phyloP scores from a whole-genome alignment of 1,140 invertebrate genomes.

The Drosophila pallidifrons region DNA sequence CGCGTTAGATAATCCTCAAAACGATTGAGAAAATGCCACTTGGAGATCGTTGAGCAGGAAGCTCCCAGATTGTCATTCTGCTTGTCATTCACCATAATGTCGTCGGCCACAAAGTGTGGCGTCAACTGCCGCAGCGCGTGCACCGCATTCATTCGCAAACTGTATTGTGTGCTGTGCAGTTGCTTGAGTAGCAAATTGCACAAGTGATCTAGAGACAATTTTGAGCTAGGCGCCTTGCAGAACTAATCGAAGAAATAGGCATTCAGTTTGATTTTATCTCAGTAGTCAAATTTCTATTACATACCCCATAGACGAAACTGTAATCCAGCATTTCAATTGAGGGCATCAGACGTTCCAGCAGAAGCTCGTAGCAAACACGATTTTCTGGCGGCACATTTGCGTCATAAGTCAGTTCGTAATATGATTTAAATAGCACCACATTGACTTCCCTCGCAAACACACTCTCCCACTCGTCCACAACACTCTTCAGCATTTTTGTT shows the following conservation, averaged over 20 bases:
- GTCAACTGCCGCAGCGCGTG: constrained; percentile 65
- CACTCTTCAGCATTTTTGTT: constrained; percentile 84
- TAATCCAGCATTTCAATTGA: constrained; percentile 68
- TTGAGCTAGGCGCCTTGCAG: constrained; percentile 59
- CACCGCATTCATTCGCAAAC: constrained; percentile 58
- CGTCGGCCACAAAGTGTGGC: constrained; percentile 69
- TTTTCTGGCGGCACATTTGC: constrained; percentile 48
- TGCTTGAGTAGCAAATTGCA: constrained; percentile 77
- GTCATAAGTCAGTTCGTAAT: constrained; percentile 84
- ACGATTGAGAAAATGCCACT: constrained; percentile 85
- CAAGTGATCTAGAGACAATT: constrained; percentile 68
- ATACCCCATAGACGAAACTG: constrained; percentile 68
- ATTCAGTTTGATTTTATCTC: neutral
- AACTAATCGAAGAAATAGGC: constrained; percentile 44
- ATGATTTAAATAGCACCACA: constrained; percentile 85
- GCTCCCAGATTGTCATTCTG: constrained; percentile 56
- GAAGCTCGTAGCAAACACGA: constrained; percentile 42
- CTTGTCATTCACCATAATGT: constrained; percentile 70
- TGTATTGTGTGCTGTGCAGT: constrained; percentile 56
- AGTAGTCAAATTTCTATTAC: neutral
- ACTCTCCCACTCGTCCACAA: constrained; percentile 88
- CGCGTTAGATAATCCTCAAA: constrained; percentile 86
- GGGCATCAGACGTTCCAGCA: constrained; percentile 59
- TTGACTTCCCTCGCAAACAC: constrained; percentile 86
- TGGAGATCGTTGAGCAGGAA: constrained; percentile 37